Base-by-base conservation (phyloP, 2,888 invertebrate species). In the Serripes groenlandicus region DNA sequence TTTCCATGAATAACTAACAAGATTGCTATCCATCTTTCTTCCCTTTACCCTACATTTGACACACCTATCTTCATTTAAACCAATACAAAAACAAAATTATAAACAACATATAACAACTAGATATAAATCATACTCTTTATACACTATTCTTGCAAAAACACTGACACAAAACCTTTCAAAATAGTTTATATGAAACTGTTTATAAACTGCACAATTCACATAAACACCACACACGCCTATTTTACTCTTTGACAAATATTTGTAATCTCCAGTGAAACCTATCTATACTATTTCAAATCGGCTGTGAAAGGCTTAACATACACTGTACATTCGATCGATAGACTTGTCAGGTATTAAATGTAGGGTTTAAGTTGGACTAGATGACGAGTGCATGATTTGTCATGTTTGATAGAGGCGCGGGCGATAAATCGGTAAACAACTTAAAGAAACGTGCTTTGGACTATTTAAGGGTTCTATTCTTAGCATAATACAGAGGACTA, bases 261-360 rank as follows among this genome's bases (percentile, higher is more conserved):
- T 49, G 21, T 49, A 21, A n/a, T 26, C 56, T n/a, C 18, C 23
- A 3, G 28, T n/a, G 56, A 56, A 56, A 56, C 23, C n/a, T 56
- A 56, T 56, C 56, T 56, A 23, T 56, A 26, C n/a, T 26, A 56
- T 26, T 56, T n/a, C 18, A 11, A 56, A 56, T 56, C 56, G 23
- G 28, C 56, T 56, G 28, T 56, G 56, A 62, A 56, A 37, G 34
- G 66, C 23, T 1, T 26, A 34, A 66, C 66, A 62, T 62, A 32
- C 62, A 23, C 56, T 42, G 26, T 34, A 26, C 42, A 37, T 28
- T 35, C 23, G 66, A 66, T 66, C 66, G 35, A 66, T 66, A 66
- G 34, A 42, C 66, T 66, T 26, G 23, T 42, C 42, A 42, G 64
- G 66, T 66, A 66, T 66, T 66, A 42, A 37, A 66, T 28, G 66